phyloP scores from a whole-genome alignment of 2,113 vertebrate genomes.

The Dasyornis broadbenti region DNA sequence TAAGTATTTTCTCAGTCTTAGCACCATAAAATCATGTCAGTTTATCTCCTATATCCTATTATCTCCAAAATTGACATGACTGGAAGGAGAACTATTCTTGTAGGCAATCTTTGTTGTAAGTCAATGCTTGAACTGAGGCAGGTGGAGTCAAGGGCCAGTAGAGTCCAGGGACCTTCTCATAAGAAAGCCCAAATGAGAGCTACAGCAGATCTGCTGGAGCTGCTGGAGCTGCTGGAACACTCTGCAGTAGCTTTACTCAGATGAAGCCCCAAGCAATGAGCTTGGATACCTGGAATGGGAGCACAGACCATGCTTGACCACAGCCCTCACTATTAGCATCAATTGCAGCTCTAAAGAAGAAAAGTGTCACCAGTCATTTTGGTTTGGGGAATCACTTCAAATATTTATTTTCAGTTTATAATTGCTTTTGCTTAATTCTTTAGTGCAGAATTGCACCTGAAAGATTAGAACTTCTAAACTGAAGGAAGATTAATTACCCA shows the following conservation, averaged over 20 bases:
- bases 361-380: not conserved
- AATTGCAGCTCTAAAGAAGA: not conserved
- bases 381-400: not conserved
- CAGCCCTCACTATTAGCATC: not conserved
- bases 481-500: not conserved
- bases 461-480: not conserved
- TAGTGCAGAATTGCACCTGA: not conserved
- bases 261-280: not conserved
- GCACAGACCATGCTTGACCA: not conserved
- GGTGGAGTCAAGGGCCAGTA: not conserved
- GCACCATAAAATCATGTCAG: not conserved
- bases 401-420: not conserved
- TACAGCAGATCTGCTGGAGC: not conserved
- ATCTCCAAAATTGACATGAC: not conserved
- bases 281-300: not conserved
- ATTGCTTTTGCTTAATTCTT: not conserved
- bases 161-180: not conserved
- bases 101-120: not conserved
- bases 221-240: not conserved
- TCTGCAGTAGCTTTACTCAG: not conserved
- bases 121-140: not conserved
- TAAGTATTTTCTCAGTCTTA: not conserved
- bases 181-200: not conserved
- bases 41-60: not conserved
- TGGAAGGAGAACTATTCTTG: not conserved